Base-by-base conservation (phyloP, 1,140 invertebrate species). In the Bombus turneri region DNA sequence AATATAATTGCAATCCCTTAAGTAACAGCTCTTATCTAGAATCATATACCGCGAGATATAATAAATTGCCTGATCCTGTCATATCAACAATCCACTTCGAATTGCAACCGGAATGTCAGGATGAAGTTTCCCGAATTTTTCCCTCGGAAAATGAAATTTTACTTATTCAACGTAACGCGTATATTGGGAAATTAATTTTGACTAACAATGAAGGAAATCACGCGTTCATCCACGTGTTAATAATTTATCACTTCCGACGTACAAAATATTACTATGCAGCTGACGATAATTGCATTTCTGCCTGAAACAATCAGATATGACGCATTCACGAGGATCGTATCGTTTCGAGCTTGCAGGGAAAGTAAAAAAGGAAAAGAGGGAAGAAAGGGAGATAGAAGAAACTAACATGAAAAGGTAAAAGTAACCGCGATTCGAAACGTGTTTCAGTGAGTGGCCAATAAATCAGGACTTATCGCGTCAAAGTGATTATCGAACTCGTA, bases 401-500 rank as follows among this genome's bases (percentile, higher is more conserved):
- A 28, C 25, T 6, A 28, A 53, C 41, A 1, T 10, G 6, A 28
- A 28, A 39, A 28, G n/a, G 2, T 47, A 34, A 22, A 43, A 59
- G n/a, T 25, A 43, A 82, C 39, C n/a, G 69, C 69, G 28, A 62
- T 77, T n/a, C 31, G 57, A 34, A 37, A 1, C 59, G 31, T 53
- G 62, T 15, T 79, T 25, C 31, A 57, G 3, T 12, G 64, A 34
- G 25, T 25, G 34, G 1, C 41, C 22, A 22, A 59, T 84, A 79
- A 84, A 84, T 84, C 75, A 84, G 43, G 43, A 57, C 37, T 71
- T 78, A 84, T 71, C 62, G 43, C 25, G 41, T 37, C 31, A 39
- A 68, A 78, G 43, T 75, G 76, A 89, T 90, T 90, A 88, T 85
- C 73, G 81, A 82, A 84, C 47, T 85, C 39, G 83, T 85, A 86